These are phyloP conservation scores for Automeris io DNA, from an alignment of 2,888 invertebrate species.

Conservation along the genomic window DNA sequence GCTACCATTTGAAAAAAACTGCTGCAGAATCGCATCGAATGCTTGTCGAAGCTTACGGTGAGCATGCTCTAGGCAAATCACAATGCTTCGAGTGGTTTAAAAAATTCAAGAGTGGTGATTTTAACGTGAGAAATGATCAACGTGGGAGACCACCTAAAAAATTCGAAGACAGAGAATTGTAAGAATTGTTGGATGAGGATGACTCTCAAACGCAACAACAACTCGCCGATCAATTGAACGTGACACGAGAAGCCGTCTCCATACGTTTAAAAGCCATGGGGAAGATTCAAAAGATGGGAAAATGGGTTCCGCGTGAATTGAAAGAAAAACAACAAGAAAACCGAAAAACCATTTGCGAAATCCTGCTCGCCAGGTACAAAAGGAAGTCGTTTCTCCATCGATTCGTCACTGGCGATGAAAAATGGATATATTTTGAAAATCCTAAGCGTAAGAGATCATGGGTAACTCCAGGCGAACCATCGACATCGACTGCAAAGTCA, in stretches of 20 bases:
- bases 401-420: conserved; percentile 14
- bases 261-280: neutral
- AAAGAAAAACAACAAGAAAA: neutral
- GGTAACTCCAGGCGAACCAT: conserved; percentile 3
- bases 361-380: conserved; percentile 8
- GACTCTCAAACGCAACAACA: conserved; percentile 1
- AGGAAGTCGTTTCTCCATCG: conserved; percentile 8
- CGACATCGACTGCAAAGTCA: conserved; percentile 8
- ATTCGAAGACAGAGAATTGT: neutral
- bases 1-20: neutral
- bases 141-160: neutral
- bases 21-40: neutral
- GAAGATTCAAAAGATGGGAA: conserved; percentile 1
- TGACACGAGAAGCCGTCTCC: neutral
- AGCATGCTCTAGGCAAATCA: neutral
- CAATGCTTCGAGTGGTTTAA: neutral
- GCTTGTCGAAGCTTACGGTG: neutral
- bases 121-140: neutral
- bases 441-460: conserved; percentile 5
- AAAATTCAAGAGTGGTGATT: conserved; percentile 6
- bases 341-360: conserved; percentile 2
- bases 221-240: neutral
- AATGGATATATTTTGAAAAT: conserved; percentile 9
- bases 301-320: conserved; percentile 13
- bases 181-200: conserved; percentile 2